phyloP scores from a whole-genome alignment of 2,888 invertebrate genomes.

The Tetheella fluctuosa region DNA sequence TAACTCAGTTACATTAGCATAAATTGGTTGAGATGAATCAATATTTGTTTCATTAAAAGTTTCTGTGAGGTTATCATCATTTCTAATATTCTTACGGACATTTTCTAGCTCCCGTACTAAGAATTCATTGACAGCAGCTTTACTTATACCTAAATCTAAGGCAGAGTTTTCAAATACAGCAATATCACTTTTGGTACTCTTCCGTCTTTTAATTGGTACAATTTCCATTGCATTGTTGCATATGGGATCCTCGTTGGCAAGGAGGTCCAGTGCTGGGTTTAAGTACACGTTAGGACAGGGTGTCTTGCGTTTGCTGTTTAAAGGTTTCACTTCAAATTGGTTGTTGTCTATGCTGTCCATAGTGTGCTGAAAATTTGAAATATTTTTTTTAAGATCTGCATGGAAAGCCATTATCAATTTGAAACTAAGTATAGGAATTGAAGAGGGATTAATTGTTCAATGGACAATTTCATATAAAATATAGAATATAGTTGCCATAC shows the following conservation, averaged over 20 bases:
- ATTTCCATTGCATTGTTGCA: constrained; percentile 81
- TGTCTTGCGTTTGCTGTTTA: constrained; percentile 70
- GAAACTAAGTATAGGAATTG: too few relatives aligned
- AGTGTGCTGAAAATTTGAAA: constrained; percentile 33
- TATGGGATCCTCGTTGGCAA: constrained; percentile 77
- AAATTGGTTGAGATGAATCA: constrained; percentile 53
- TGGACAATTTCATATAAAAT: too few relatives aligned
- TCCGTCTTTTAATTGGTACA: constrained; percentile 69
- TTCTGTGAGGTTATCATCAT: constrained; percentile 29
- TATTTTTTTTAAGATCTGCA: not conserved
- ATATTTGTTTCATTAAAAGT: not conserved
- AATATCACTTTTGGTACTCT: constrained; percentile 68
- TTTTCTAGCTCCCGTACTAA: constrained; percentile 71
- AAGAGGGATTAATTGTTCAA: too few relatives aligned
- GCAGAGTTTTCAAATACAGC: constrained; percentile 74
- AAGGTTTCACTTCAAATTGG: constrained; percentile 73
- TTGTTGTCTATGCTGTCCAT: constrained; percentile 76
- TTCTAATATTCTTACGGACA: constrained; percentile 63
- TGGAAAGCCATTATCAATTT: not conserved
- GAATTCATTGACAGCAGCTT: constrained; percentile 67
- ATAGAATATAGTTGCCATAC: too few relatives aligned
- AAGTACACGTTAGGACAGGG: constrained; percentile 69
- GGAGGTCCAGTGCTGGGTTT: constrained; percentile 75
- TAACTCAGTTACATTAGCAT: constrained; percentile 54
- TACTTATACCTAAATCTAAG: constrained; percentile 69